Evolutionary conservation across 1,140 invertebrate species (phyloP), one percentile per base, ranked within the genome.

Genomic region (Micrasema minimum): DNA sequence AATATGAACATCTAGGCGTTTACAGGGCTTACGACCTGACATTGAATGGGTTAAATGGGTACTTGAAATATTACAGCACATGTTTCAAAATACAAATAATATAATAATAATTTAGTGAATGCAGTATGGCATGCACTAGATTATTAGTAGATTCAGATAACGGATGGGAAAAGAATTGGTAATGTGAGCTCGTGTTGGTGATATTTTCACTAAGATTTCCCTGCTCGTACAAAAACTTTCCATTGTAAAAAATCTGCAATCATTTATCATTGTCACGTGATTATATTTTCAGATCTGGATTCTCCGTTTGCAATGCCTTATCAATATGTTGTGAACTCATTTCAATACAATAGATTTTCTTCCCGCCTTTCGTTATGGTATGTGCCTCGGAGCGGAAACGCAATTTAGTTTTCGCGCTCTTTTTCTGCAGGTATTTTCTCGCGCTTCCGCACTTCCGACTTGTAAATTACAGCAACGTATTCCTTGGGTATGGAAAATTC

Each of bases 381-480:
- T 38, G 31, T 26, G 35, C 12, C 53, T 57, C 14, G 38, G 22
- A 69, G 35, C 55, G 67, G 57, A 62, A 69, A 69, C 41, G 43
- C 43, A 61, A 69, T 69, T 69, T 61, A 62, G 67, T 45, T 69
- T 69, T 55, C 45, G 57, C 41, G 38, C 59, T 62, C 59, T 45
- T 31, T 45, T 57, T 62, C 59, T 14, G 37, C 59, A 37, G 53
- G 53, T 57, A 45, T 62, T 62, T 59, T 23, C 38, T 20, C 51
- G 51, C 67, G 57, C 43, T 38, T 69, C 50, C 66, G 9, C 16
- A 57, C 45, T 20, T 23, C 55, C 57, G 55, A 61, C 43, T 69
- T 61, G 67, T 69, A 69, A 69, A 69, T 69, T 69, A 69, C 53
- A 51, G 57, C 12, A 26, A 50, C 35, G 41, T 69, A 55, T 51